Evolutionary conservation across 2,113 vertebrate genomes (phyloP).

Genomic region (Donacobius atricapilla): DNA sequence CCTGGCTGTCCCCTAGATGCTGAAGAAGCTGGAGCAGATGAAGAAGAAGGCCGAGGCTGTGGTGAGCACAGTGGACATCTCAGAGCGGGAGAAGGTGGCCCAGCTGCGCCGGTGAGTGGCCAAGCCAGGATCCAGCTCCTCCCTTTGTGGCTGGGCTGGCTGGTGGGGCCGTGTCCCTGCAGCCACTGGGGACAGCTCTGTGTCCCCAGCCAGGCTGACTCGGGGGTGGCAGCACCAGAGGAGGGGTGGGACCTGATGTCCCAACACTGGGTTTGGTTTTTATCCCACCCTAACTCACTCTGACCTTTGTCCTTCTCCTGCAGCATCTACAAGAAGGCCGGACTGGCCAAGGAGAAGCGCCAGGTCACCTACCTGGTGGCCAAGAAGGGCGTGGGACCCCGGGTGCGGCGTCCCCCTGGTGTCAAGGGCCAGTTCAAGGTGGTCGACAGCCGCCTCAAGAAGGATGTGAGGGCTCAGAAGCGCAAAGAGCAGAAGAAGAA

Average conservation of each 20-base stretch:
- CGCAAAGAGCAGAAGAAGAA: slow-evolving; percentile 79
- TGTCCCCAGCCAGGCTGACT: not conserved
- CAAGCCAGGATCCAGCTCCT: not conserved
- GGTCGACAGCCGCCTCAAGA: slow-evolving; percentile 93
- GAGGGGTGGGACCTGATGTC: rapidly evolving
- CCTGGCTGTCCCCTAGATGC: slow-evolving; percentile 70
- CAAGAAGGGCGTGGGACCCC: slow-evolving; percentile 87
- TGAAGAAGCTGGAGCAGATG: slow-evolving; percentile 94
- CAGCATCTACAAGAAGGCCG: slow-evolving; percentile 97
- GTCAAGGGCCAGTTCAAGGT: slow-evolving; percentile 92
- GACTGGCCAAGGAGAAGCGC: slow-evolving; percentile 89
- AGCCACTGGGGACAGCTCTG: not conserved
- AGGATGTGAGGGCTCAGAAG: slow-evolving; percentile 84
- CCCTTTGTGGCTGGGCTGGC: not conserved
- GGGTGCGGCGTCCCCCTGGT: slow-evolving; percentile 83
- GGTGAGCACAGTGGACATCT: slow-evolving; percentile 92
- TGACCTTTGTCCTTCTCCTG: not conserved
- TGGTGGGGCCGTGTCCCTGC: not conserved
- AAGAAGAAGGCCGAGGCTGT: slow-evolving; percentile 95
- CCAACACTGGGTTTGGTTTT: not conserved
- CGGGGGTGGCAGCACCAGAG: rapidly evolving
- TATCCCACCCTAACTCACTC: not conserved
- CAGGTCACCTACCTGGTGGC: slow-evolving; percentile 90
- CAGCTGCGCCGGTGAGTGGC: slow-evolving; percentile 85
- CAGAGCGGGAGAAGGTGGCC: slow-evolving; percentile 90